Evolutionary conservation across 2,113 vertebrate species (phyloP), one percentile per base, ranked within the genome.

Genomic region (Brevimyrus niger): DNA sequence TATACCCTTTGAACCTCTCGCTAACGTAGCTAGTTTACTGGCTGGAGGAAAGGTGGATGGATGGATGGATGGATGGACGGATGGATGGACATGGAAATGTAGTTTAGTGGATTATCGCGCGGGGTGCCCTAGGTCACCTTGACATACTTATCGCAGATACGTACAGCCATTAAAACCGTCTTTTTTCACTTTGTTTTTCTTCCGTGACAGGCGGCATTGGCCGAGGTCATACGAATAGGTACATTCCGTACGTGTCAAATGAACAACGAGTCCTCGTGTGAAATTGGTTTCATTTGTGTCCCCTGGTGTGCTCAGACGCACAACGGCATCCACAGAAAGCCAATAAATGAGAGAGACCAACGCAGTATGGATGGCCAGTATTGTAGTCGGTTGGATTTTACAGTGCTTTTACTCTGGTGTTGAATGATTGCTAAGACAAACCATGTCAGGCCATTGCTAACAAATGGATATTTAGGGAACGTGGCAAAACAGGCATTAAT

Each of bases 361-460:
- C 23, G 47, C 46, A 27, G 44, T 86, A 48, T 65, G 35, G 87
- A 91, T 90, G 87, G 44, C 61, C 58, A 88, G 91, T 86, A 89
- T 94, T 93, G 91, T 90, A 91, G 87, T 53, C 91, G 91, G 91
- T 50, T 91, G 92, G 84, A 89, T 93, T 93, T 92, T 87, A 90
- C 88, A 80, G 87, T 80, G 90, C 88, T 87, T 88, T 89, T 89
- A 91, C 91, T 50, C 53, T 55, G 91, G 90, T 87, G 85, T 89
- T 87, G 91, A 90, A 90, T 44, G 91, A 90, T 88, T 90, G 91
- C 89, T 89, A 89, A 90, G 86, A 55, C 51, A 90, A 88, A 89
- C 91, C 23, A 61, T 51, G 50, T 46, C 87, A 31, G 90, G 76
- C 84, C 88, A 90, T 69, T n/a, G 35, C 73, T 19, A 80, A 80